These are phyloP conservation scores for Gobio occitaniae DNA, from an alignment of 2,797 vertebrate genomes.

Conservation along the genomic window DNA sequence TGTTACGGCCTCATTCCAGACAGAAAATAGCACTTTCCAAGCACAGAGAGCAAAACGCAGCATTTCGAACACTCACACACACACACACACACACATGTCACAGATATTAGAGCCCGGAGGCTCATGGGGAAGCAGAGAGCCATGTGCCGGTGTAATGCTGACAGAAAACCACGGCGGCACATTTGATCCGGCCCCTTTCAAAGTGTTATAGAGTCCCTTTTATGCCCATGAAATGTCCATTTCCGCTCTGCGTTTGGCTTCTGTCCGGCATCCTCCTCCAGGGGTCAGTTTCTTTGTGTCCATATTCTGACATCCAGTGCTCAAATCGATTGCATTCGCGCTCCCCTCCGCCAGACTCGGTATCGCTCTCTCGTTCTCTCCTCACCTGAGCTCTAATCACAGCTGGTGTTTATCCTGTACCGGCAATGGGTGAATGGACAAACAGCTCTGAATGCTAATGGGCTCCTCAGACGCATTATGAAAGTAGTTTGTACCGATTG, in stretches of 20 bases:
- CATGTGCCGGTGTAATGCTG: neutral
- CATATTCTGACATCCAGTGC: slow-evolving; percentile 46
- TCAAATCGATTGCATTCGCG: slow-evolving; percentile 48
- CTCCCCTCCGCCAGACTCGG: slow-evolving; percentile 3
- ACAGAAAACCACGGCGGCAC: slow-evolving; percentile 9
- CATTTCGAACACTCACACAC: slow-evolving; percentile 51
- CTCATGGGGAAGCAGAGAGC: slow-evolving; percentile 21
- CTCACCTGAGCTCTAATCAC: slow-evolving; percentile 54
- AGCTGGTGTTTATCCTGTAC: slow-evolving; percentile 64
- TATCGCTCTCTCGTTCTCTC: slow-evolving; percentile 12
- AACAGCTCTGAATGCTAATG: slow-evolving; percentile 62
- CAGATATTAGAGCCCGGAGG: slow-evolving; percentile 19
- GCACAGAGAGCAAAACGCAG: slow-evolving; percentile 49
- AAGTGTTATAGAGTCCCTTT: slow-evolving; percentile 23
- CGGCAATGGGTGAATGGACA: slow-evolving; percentile 43
- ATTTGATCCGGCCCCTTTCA: slow-evolving; percentile 46
- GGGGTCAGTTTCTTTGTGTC: slow-evolving; percentile 33
- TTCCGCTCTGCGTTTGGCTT: slow-evolving; percentile 19
- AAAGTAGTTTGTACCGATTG: neutral
- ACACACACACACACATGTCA: neutral
- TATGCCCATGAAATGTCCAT: slow-evolving; percentile 33
- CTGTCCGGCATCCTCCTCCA: slow-evolving; percentile 22
- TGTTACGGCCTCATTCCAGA: slow-evolving; percentile 60
- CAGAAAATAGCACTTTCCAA: slow-evolving; percentile 60
- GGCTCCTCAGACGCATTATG: slow-evolving; percentile 39